Evolutionary conservation across 2,888 invertebrate genomes (phyloP), one percentile per base, ranked within the genome.

Genomic region (Charanyca ferruginea): DNA sequence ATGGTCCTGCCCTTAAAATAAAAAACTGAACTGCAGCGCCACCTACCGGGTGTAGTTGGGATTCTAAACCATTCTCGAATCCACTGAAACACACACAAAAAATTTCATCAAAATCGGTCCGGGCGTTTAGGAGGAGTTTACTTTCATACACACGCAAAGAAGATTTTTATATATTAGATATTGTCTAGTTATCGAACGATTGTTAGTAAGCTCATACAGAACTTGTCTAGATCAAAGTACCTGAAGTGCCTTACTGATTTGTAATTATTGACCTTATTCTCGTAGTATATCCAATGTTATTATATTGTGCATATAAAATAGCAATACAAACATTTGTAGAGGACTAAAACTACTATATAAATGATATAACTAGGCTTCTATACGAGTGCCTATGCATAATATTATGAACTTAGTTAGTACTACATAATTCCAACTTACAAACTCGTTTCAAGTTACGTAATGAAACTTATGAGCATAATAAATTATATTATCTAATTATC

Each of bases 401-500:
- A 20, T 41, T n/a, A n/a, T 16, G 25, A 42, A 42, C 47, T 63
- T 72, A 64, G 32, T 32, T 53, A 25, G 47, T 48, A n/a, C n/a
- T n/a, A n/a, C n/a, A n/a, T n/a, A 54, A 65, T 53, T 65, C 22
- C 13, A 48, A 22, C 41, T 42, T 9, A 64, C 35, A 53, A 64
- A 44, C 65, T 73, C n/a, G 52, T 53, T 51, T 32, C 9, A 55
- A 45, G 38, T 60, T 51, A 52, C 18, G 28, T 25, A 9, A 66
- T 28, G 51, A 44, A 54, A 51, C 42, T 25, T 18, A 41, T 18
- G 18, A 35, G 20, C 45, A 44, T 35, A 4, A n/a, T n/a, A n/a
- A n/a, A n/a, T n/a, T n/a, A 38, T 35, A 28, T 44, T 59, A 45
- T 73, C 42, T 51, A 25, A 18, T 51, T 72, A 47, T 65, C 35